A percentile compares a stretch with the other conserved stretches of the same genome.
phyloP scores from a whole-genome alignment of 2,797 vertebrate species.

The Catamblyrhynchus diadema region DNA sequence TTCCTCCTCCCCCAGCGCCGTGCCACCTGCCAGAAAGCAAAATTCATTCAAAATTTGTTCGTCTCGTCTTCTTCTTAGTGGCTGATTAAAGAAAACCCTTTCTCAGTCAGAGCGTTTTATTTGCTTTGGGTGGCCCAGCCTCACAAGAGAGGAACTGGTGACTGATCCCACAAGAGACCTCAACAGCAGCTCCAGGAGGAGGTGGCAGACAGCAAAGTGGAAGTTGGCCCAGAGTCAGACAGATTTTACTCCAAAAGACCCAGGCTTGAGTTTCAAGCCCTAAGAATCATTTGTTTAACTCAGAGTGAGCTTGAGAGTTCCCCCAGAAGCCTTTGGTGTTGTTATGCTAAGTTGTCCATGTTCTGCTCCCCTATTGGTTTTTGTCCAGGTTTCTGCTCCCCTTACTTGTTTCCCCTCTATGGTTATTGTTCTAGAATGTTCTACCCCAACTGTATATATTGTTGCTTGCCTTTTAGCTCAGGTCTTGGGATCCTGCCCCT shows the following conservation, averaged over 20 bases:
- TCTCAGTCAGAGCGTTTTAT: not conserved
- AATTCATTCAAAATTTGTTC: not conserved
- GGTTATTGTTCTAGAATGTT: not conserved
- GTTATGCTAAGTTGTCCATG: not conserved
- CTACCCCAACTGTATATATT: not conserved
- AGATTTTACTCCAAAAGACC: not conserved
- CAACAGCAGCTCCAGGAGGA: not conserved
- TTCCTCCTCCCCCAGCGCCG: slow-evolving; percentile 87
- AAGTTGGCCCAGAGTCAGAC: not conserved
- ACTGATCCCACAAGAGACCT: not conserved
- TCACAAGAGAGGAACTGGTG: not conserved
- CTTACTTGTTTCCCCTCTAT: not conserved
- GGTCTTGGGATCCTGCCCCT: not conserved
- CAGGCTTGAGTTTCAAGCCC: not conserved
- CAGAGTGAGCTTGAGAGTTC: not conserved
- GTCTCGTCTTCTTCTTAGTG: accelerated
- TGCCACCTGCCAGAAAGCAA: slow-evolving; percentile 76
- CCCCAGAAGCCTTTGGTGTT: not conserved
- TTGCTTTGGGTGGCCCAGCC: not conserved
- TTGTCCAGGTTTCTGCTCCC: no score
- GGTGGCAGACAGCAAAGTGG: not conserved
- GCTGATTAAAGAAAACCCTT: not conserved
- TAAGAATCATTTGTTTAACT: not conserved
- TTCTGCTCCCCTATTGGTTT: not conserved
- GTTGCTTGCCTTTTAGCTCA: not conserved